Base-by-base conservation (phyloP, 2,888 invertebrate genomes). In the Scaptodrosophila latifasciaeformis region DNA sequence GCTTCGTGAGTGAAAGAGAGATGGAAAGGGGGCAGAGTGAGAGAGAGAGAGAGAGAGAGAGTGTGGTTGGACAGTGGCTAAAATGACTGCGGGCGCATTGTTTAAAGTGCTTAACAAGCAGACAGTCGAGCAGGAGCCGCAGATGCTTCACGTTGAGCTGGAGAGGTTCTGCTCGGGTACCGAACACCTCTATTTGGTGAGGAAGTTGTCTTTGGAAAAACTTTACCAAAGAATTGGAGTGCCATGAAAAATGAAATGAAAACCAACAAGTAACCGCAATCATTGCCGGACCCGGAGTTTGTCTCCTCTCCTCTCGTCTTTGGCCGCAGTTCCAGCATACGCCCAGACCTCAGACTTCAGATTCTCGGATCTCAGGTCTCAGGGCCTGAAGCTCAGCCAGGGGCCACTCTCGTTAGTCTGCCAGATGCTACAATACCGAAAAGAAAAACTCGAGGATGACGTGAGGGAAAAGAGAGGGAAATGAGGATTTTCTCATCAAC, bases 31-130 rank as follows among this genome's bases (percentile, higher is more conserved):
- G 5, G 13, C 34, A 34, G 34, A 34, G 34, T 34, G 6, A 13
- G 10, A 17, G 35, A 31, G 4, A 31, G 6, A 9, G 12, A 3
- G 27, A 3, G 2, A 6, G 18, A n/a, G 5, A 17, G 29, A 10
- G 4, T 7, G 15, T 27, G 29, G 3, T 7, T n/a, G 29, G 51
- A 21, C 39, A 45, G 46, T 40, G 40, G 49, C 44, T 29, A 34
- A 19, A 9, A n/a, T 17, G 30, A 2, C 12, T 37, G 30, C 27
- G 43, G 53, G 63, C 74, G 57, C 74, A 71, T 77, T 80, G 80
- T 79, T 71, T 77, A 79, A 71, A 72, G 74, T 74, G 80, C 81
- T 66, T 80, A 77, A 80, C 80, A 80, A 80, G 70, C 67, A 76
- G 52, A 54, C n/a, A n/a, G 46, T 37, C 43, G 31, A 15, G 24